Percentiles rank a stretch among this genome's conserved stretches.
These are phyloP conservation scores for Quadroppia sp. DNA, from an alignment of 2,888 invertebrate genomes.

Conservation along the genomic window DNA sequence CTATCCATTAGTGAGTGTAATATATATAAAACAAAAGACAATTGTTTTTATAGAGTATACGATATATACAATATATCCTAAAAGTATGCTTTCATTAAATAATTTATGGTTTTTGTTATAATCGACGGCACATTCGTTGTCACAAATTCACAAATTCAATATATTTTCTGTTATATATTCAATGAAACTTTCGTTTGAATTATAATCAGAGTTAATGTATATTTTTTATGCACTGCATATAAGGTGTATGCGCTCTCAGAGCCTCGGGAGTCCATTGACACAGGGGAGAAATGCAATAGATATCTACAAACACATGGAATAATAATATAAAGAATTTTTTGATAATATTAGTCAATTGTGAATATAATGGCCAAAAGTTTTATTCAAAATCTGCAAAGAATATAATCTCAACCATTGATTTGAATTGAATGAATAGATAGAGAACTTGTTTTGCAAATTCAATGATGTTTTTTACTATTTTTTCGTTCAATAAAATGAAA, in stretches of 20 bases:
- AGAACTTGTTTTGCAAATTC: too few relatives aligned
- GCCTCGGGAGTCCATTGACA: neutral
- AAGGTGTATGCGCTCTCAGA: neutral
- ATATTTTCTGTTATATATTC: too few relatives aligned
- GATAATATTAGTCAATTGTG: neutral
- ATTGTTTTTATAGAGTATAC: neutral
- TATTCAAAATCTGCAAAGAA: neutral
- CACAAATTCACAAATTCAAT: too few relatives aligned
- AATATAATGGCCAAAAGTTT: neutral
- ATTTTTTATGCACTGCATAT: neutral
- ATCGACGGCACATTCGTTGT: constrained; percentile 14
- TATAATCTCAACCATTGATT: constrained; percentile 3
- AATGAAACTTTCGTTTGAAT: neutral
- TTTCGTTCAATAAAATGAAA: too few relatives aligned
- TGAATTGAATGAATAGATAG: neutral
- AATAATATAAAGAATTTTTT: too few relatives aligned
- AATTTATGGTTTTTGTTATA: constrained; percentile 15
- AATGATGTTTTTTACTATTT: too few relatives aligned
- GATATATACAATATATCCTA: neutral
- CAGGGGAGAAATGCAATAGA: neutral
- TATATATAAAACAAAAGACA: neutral
- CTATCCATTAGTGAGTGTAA: neutral
- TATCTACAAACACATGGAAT: neutral
- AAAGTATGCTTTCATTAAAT: neutral
- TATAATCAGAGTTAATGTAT: neutral